phyloP scores from a whole-genome alignment of 2,113 vertebrate species.

The Platysternon megacephalum region DNA sequence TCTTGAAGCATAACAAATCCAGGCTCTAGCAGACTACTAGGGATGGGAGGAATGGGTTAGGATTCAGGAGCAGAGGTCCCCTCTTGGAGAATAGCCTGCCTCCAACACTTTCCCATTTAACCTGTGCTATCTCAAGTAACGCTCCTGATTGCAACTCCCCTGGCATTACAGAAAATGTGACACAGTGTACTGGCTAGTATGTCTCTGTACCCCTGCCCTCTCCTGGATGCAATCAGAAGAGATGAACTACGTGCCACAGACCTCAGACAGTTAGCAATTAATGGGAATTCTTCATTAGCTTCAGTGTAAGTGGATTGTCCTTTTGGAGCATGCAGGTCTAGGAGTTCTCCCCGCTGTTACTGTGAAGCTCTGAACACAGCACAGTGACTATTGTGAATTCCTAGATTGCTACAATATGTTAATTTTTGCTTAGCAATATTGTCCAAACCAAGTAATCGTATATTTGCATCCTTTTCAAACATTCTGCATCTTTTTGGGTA shows the following conservation, averaged over 20 bases:
- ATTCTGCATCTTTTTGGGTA: neutral
- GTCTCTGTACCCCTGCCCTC: neutral
- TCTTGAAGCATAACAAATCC: neutral
- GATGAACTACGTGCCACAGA: neutral
- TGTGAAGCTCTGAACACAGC: neutral
- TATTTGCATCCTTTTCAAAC: neutral
- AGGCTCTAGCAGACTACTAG: neutral
- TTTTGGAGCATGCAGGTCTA: fast-evolving
- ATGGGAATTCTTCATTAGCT: neutral
- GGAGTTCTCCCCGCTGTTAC: neutral
- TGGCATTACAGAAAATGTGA: neutral
- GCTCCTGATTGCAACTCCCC: neutral
- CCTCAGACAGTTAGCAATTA: neutral
- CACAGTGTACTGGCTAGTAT: neutral
- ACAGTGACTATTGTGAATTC: neutral
- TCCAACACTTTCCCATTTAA: neutral
- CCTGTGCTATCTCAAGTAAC: neutral
- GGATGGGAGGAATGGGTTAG: neutral
- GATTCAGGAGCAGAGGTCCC: neutral
- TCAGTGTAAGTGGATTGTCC: neutral
- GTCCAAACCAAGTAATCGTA: neutral
- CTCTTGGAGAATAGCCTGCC: neutral
- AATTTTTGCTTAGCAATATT: neutral
- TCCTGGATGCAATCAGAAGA: neutral
- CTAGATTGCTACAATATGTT: neutral